These are phyloP conservation scores for Meloidogyne exigua DNA, from an alignment of 1,140 invertebrate genomes.

Conservation along the genomic window DNA sequence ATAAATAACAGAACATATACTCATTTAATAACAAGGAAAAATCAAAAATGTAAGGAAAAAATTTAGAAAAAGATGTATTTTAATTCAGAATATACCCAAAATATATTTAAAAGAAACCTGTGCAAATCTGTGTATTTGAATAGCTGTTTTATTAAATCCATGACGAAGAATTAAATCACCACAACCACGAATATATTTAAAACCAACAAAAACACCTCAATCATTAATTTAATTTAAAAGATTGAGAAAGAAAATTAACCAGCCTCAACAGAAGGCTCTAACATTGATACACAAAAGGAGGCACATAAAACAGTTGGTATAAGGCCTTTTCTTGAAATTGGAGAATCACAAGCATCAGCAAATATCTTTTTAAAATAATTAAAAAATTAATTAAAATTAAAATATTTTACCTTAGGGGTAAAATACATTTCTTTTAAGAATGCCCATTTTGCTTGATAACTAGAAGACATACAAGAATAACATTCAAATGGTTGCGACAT, in stretches of 20 bases:
- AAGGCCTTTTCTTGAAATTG: constrained; percentile 39
- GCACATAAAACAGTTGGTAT: constrained; percentile 57
- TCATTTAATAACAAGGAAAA: no score
- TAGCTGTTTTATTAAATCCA: constrained; percentile 56
- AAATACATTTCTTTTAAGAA: constrained; percentile 53
- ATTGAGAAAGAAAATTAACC: constrained; percentile 34
- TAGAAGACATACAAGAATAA: constrained; percentile 59
- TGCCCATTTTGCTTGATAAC: constrained; percentile 58
- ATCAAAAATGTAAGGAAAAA: no score
- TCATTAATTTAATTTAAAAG: constrained; percentile 11
- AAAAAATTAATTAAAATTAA: constrained; percentile 9
- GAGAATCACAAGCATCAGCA: constrained; percentile 55
- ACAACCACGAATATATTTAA: constrained; percentile 61
- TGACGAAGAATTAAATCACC: constrained; percentile 51
- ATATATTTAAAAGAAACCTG: constrained; percentile 36
- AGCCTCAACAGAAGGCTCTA: constrained; percentile 59
- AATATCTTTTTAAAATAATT: constrained; percentile 44
- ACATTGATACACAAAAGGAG: constrained; percentile 53
- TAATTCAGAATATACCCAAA: no score
- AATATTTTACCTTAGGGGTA: constrained; percentile 47
- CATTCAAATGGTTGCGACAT: constrained; percentile 54
- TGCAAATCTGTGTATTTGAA: constrained; percentile 59
- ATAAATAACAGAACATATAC: no score
- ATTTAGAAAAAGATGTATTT: no score
- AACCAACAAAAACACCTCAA: constrained; percentile 60